Conservation (phyloP, 2,888 invertebrate genomes). For the Cremastinae sp. region DNA sequence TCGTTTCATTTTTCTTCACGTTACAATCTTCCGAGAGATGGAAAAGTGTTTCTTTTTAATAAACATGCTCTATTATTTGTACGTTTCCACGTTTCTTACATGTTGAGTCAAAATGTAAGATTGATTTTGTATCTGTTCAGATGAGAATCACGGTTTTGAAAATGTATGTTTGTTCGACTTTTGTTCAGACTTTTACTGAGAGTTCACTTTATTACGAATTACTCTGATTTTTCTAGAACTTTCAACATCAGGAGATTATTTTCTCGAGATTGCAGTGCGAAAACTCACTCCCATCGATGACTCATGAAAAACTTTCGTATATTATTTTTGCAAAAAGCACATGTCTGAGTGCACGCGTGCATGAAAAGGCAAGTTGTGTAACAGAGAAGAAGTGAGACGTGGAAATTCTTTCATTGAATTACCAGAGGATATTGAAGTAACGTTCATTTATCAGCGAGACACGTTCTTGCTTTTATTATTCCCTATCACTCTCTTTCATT, state of each 20-base stretch:
- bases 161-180: too few relatives aligned
- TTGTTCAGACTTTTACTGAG: slow-evolving; percentile 27
- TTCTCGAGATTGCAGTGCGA: background rate
- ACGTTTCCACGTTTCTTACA: too few relatives aligned
- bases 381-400: slow-evolving; percentile 28
- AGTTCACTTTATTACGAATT: slow-evolving; percentile 10
- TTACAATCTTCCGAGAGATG: slow-evolving; percentile 19
- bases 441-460: slow-evolving; percentile 1
- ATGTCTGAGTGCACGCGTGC: slow-evolving; percentile 40
- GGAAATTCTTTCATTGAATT: slow-evolving; percentile 31
- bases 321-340: slow-evolving; percentile 47
- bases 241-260: slow-evolving; percentile 8
- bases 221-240: slow-evolving; percentile 13
- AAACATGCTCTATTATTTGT: too few relatives aligned
- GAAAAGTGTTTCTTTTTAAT: slow-evolving; percentile 11
- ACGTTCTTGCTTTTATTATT: slow-evolving; percentile 6
- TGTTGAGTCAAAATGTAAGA: too few relatives aligned
- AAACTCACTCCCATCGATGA: slow-evolving; percentile 27
- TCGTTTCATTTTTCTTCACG: too few relatives aligned
- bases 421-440: slow-evolving; percentile 7
- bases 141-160: too few relatives aligned
- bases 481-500: background rate
- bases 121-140: too few relatives aligned
- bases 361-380: slow-evolving; percentile 22
- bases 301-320: slow-evolving; percentile 26